Conservation (phyloP, 92 coral and sea anemone species). For the Palythoa heliodiscus region DNA sequence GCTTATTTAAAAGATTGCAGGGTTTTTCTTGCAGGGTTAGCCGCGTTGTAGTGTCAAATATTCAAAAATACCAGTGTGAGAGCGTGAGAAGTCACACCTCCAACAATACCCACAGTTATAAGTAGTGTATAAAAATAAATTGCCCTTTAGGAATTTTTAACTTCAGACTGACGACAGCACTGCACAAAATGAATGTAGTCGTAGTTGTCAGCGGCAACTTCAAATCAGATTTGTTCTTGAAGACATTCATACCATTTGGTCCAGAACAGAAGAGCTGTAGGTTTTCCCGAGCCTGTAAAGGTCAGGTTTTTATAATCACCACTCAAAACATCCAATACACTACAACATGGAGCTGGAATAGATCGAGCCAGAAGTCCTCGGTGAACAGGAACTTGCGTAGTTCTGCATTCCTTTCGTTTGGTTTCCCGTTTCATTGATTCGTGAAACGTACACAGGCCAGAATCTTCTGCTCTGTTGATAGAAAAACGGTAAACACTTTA, state of each 20-base stretch:
- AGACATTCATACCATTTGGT: conserved; percentile 73
- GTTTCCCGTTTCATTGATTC: conserved; percentile 73
- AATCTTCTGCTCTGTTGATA: conserved; percentile 34
- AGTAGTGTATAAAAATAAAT: too few species aligned
- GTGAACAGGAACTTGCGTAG: conserved; percentile 56
- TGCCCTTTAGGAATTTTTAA: too few species aligned
- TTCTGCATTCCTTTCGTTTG: conserved; percentile 40
- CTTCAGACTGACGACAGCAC: too few species aligned
- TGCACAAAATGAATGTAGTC: too few species aligned
- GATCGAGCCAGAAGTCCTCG: conserved; percentile 68
- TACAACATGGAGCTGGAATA: conserved; percentile 79
- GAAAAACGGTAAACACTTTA: not conserved
- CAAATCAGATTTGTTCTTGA: not conserved
- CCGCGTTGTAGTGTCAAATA: too few species aligned
- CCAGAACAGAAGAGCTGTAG: conserved; percentile 87
- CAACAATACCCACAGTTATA: too few species aligned
- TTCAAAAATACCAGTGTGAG: too few species aligned
- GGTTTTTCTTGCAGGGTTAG: too few species aligned
- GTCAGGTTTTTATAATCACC: conserved; percentile 63
- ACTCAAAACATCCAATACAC: conserved; percentile 71
- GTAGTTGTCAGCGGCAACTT: too few species aligned
- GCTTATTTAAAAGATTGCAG: too few species aligned
- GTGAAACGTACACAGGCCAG: conserved; percentile 61
- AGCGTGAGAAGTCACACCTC: too few species aligned
- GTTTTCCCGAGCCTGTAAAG: conserved; percentile 48